A percentile compares a stretch with the other conserved stretches of the same genome.
Conservation (phyloP, 2,888 invertebrate genomes). For the Brachyptera risi region DNA sequence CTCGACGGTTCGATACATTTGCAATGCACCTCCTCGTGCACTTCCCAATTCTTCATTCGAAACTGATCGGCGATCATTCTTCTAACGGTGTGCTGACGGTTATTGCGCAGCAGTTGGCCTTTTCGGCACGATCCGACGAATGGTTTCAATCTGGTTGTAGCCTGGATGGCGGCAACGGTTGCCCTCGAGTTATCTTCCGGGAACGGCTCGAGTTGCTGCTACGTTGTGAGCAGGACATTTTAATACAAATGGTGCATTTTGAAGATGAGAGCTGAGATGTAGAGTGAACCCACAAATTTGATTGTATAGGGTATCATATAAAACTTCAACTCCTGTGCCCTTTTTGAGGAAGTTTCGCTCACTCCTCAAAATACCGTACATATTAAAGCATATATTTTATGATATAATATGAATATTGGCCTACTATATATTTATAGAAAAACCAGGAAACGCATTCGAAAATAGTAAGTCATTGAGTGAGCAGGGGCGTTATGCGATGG, state of each 20-base stretch:
- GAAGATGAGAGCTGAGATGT: not conserved
- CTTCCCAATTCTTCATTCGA: not conserved
- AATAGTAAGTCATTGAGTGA: too few relatives aligned
- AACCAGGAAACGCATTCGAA: too few relatives aligned
- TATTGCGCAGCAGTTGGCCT: not conserved
- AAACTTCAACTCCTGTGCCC: too few relatives aligned
- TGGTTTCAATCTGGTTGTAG: slow-evolving; percentile 9
- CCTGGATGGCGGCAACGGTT: not conserved
- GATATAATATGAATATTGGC: too few relatives aligned
- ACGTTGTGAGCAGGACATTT: slow-evolving; percentile 9
- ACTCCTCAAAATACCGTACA: not conserved
- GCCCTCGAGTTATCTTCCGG: not conserved
- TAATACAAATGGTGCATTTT: not conserved
- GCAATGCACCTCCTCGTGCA: not conserved
- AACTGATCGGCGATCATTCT: not conserved
- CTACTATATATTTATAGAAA: too few relatives aligned
- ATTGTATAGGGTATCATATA: not conserved
- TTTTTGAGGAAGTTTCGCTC: not conserved
- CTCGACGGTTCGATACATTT: not conserved
- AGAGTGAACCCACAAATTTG: not conserved
- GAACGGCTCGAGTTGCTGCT: slow-evolving; percentile 2
- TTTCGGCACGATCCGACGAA: not conserved
- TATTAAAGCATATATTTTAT: too few relatives aligned
- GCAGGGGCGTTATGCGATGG: too few relatives aligned
- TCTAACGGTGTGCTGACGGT: not conserved